Base-by-base conservation (phyloP, 2,888 invertebrate genomes). In the Actias luna region DNA sequence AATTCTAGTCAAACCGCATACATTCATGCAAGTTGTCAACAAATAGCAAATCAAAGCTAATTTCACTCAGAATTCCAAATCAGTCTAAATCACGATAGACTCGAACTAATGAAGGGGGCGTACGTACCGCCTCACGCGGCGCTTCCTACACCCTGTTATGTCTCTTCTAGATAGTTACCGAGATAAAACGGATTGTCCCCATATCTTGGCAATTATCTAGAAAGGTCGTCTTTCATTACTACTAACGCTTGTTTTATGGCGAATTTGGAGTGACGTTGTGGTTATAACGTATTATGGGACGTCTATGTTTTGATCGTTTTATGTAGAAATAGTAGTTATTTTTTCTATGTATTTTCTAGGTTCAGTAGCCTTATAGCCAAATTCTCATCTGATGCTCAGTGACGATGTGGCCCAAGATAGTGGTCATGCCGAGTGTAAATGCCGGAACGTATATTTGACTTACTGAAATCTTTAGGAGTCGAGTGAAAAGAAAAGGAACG, bases 161-260 rank as follows among this genome's bases (percentile, higher is more conserved):
- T 58, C 39, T 62, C 36, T 60, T 69, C 69, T 31, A 74, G 78
- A 81, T 80, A 75, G 76, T 62, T 62, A 70, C 69, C 64, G 60
- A 29, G 80, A 81, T 79, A 81, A 76, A 65, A 61, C 67, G 69
- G 72, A 75, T 72, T 72, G 74, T 73, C 70, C 68, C 60, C 73
- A 72, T 80, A 79, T 79, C 80, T 74, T 62, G 27, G 71, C 73
- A 79, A 78, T 78, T 80, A 81, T 81, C 80, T 78, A 72, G 73
- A 73, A 69, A 76, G 69, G 73, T 68, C 74, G 73, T 74, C 75
- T 77, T 78, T 75, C 77, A 77, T 80, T 79, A 74, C 70, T 72
- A 67, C 62, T 69, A 70, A 71, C 65, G 73, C 67, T 62, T 22
- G 46, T 25, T 50, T 50, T 50, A 50, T 50, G 46, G 25, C 42